These are phyloP conservation scores for Mastomys coucha DNA, from an alignment of 2,113 vertebrate genomes.

Conservation along the genomic window DNA sequence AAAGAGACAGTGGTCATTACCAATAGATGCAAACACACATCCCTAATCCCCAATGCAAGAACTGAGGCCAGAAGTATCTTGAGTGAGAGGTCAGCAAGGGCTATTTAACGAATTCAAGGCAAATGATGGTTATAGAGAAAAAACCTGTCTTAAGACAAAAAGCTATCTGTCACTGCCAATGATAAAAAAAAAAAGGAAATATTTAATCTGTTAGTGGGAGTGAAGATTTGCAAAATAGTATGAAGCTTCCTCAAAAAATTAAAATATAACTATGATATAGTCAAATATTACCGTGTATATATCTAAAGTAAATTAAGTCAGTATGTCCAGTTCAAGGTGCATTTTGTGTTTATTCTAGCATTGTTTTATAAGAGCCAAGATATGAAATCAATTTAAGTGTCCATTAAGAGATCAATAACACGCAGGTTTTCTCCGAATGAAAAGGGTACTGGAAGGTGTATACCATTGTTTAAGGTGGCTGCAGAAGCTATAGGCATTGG, in stretches of 20 bases:
- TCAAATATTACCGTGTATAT: neutral
- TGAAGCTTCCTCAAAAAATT: neutral
- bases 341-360: neutral
- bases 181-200: neutral
- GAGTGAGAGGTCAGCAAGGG: neutral
- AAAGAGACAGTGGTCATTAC: neutral
- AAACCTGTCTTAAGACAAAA: neutral
- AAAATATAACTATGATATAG: neutral
- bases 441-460: neutral
- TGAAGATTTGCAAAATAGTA: neutral
- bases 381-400: neutral
- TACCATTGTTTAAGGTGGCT: neutral
- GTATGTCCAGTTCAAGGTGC: neutral
- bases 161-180: neutral
- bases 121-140: neutral
- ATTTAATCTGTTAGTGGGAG: neutral
- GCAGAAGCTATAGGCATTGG: too few species aligned
- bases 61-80: neutral
- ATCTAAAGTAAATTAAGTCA: too few species aligned
- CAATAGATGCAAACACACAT: neutral
- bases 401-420: neutral
- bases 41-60: neutral
- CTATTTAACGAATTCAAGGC: neutral
- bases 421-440: neutral
- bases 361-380: neutral